Conservation (phyloP, 2,113 vertebrate species). For the Malurus elegans region DNA sequence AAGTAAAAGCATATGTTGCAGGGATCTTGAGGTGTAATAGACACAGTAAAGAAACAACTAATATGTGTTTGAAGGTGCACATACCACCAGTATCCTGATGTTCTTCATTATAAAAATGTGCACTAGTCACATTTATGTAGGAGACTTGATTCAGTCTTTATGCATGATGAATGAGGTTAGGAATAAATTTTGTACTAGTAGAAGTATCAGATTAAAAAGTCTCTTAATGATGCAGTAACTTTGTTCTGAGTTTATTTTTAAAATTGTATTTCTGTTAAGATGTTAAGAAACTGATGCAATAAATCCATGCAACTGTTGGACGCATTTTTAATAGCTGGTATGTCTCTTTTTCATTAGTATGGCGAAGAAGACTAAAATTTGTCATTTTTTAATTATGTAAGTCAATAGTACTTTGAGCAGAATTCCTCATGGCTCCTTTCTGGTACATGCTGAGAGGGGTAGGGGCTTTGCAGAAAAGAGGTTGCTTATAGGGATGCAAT, state of each 20-base stretch:
- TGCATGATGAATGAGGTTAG: background rate
- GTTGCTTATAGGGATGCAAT: background rate
- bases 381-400: background rate
- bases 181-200: background rate
- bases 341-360: background rate
- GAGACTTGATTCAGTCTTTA: background rate
- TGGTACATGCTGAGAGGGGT: background rate
- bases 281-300: background rate
- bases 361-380: background rate
- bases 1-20: background rate
- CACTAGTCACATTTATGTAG: background rate
- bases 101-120: background rate
- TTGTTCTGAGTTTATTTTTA: background rate
- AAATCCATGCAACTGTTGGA: background rate
- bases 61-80: background rate
- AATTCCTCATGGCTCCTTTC: background rate
- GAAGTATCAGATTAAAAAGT: background rate
- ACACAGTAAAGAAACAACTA: background rate
- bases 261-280: background rate
- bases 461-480: background rate
- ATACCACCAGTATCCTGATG: background rate
- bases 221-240: background rate
- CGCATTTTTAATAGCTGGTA: background rate
- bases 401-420: background rate
- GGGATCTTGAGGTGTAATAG: background rate